Base-by-base conservation (phyloP, 37 sponge, comb jelly and placozoan genomes). In the Beroe ovata region DNA sequence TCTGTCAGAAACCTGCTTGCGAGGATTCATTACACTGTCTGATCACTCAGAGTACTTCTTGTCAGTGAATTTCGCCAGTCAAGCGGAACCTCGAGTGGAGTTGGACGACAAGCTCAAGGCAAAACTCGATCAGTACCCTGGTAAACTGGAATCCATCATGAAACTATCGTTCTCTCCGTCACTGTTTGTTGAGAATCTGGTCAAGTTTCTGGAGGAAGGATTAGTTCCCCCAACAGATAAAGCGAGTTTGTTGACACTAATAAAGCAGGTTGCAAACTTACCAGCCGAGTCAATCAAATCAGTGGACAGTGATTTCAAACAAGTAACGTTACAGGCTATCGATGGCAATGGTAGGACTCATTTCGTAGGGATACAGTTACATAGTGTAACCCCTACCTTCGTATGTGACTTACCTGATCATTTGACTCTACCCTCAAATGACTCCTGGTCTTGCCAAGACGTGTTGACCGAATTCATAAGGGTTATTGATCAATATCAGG, bases 201-300 rank as follows among this genome's bases (percentile, higher is more conserved):
- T 77, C 0, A 25, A 4, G 20, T 42, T 77, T n/a, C 54, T 77
- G 22, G 84, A 77, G 84, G 69, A 66, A 29, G 30, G 29, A 26
- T 37, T 66, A 29, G 69, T 30, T 66, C 1, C 2, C 0, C 69
- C 69, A 2, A 66, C 69, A 2, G 69, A 66, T 33, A 66, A 30
- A 11, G 14, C 39, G 41, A 42, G 41, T 19, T n/a, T 77, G 25
- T 23, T 77, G 84, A 23, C 22, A n/a, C 26, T 77, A 1, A 77
- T 77, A n/a, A 39, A 25, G 28, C 84, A 77, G 41, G 47, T 77
- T 19, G 42, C 84, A 4, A 77, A 77, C 41, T 35, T 77, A 40
- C 84, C 84, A 20, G 21, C 54, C 21, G 84, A 77, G 11, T 77
- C 47, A 14, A 35, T 77, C 18, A 77, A 77, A 20, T 42, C 54